Percentiles rank a stretch among this genome's conserved stretches.
Conservation (phyloP, 2,797 vertebrate genomes). For the Pempheris klunzingeri region DNA sequence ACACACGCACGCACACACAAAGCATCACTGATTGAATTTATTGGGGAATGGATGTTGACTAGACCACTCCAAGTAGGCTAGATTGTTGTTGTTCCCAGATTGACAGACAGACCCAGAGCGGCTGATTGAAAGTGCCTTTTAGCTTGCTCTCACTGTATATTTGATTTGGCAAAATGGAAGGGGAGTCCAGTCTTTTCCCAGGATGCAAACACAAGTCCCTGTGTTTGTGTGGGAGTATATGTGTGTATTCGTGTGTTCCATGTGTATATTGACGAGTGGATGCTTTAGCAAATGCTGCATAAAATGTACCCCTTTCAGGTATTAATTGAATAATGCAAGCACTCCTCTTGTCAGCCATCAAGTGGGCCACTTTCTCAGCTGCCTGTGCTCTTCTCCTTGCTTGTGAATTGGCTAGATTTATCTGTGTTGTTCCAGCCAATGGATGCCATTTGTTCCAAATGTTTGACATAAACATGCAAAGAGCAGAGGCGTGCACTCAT, state of each 20-base stretch:
- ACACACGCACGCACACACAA: constrained; percentile 59
- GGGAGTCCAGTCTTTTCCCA: constrained; percentile 84
- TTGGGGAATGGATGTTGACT: constrained; percentile 86
- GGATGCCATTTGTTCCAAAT: constrained; percentile 85
- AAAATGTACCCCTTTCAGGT: constrained; percentile 82
- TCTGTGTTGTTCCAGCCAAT: constrained; percentile 84
- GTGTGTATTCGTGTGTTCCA: constrained; percentile 64
- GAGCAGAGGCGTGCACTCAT: constrained; percentile 81
- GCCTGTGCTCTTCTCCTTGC: constrained; percentile 60
- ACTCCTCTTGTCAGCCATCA: constrained; percentile 79
- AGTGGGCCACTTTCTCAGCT: constrained; percentile 78
- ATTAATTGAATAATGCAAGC: constrained; percentile 86
- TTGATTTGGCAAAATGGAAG: constrained; percentile 87
- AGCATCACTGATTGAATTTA: constrained; percentile 85
- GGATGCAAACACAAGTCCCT: constrained; percentile 78
- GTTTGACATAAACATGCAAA: constrained; percentile 86
- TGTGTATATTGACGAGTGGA: constrained; percentile 58
- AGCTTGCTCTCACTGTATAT: constrained; percentile 87
- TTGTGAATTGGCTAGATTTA: constrained; percentile 81
- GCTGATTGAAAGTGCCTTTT: constrained; percentile 88
- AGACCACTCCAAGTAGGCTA: constrained; percentile 83
- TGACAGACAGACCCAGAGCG: constrained; percentile 83
- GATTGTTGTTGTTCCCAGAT: constrained; percentile 86
- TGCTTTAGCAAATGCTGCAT: constrained; percentile 81
- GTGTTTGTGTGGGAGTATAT: constrained; percentile 73